Conservation (phyloP, 2,797 vertebrate species). For the Microctenopoma steveboyesi region DNA sequence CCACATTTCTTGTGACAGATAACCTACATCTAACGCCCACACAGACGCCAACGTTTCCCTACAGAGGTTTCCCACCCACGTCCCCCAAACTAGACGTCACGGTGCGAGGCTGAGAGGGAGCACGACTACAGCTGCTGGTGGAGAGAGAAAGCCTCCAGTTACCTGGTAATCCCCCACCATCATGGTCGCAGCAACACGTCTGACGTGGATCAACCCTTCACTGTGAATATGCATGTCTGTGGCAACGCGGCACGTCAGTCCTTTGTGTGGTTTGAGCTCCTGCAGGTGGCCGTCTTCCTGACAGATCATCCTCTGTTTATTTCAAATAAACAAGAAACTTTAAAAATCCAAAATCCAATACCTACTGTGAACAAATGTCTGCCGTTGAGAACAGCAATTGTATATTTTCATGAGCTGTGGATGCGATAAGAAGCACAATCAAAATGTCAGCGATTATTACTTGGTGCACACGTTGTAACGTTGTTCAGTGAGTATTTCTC, state of each 20-base stretch:
- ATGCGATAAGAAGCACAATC: not conserved
- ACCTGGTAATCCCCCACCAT: slow-evolving; percentile 70
- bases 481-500: not conserved
- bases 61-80: slow-evolving; percentile 52
- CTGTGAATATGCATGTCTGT: not conserved
- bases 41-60: slow-evolving; percentile 44
- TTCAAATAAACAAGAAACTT: slow-evolving; percentile 6
- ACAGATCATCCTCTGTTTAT: not conserved
- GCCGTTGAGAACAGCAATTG: not conserved
- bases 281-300: not conserved
- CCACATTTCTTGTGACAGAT: slow-evolving; percentile 41
- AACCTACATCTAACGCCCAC: slow-evolving; percentile 44
- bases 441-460: slow-evolving; percentile 30
- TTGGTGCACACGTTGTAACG: not conserved
- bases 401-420: not conserved
- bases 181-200: slow-evolving; percentile 4
- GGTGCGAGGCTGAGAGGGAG: slow-evolving; percentile 49
- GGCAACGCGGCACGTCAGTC: not conserved
- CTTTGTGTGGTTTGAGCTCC: slow-evolving; percentile 1
- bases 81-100: slow-evolving; percentile 42
- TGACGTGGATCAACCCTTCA: slow-evolving; percentile 5
- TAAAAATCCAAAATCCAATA: slow-evolving; percentile 2
- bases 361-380: not conserved
- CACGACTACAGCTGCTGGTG: slow-evolving; percentile 50
- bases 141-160: slow-evolving; percentile 65